phyloP scores from a whole-genome alignment of 2,888 invertebrate species.

The Helleia helle region DNA sequence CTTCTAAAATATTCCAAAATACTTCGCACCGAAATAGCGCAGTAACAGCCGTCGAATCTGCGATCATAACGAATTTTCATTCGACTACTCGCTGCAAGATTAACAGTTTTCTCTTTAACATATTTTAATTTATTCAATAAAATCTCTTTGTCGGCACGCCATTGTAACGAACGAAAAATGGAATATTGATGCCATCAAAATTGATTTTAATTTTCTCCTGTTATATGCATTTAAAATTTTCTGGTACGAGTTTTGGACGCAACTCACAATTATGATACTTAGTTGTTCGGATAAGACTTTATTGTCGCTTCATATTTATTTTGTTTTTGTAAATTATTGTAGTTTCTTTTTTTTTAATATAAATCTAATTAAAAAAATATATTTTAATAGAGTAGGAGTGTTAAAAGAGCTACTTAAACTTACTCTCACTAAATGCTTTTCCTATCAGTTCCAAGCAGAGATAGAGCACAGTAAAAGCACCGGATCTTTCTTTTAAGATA shows the following conservation, averaged over 20 bases:
- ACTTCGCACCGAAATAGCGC: neutral
- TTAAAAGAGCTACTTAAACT: too few species aligned
- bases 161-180: constrained; percentile 51
- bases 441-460: too few species aligned
- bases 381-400: too few species aligned
- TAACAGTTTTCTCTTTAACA: constrained; percentile 24
- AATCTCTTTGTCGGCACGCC: constrained; percentile 53
- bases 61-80: neutral
- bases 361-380: too few species aligned
- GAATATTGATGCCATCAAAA: constrained; percentile 55
- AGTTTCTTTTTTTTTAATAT: too few species aligned
- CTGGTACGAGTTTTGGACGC: constrained; percentile 13
- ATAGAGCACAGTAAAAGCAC: too few species aligned
- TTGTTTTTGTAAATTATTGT: too few species aligned
- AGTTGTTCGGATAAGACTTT: too few species aligned
- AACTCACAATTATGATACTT: too few species aligned
- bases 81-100: constrained; percentile 16
- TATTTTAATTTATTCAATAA: constrained; percentile 68
- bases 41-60: neutral
- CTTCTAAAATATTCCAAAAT: neutral
- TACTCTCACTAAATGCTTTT: too few species aligned
- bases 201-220: constrained; percentile 43
- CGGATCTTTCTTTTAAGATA: too few species aligned
- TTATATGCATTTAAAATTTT: constrained; percentile 34
- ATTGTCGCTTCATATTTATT: too few species aligned